Conservation (phyloP, 2,113 vertebrate species). For the Garra rufa region DNA sequence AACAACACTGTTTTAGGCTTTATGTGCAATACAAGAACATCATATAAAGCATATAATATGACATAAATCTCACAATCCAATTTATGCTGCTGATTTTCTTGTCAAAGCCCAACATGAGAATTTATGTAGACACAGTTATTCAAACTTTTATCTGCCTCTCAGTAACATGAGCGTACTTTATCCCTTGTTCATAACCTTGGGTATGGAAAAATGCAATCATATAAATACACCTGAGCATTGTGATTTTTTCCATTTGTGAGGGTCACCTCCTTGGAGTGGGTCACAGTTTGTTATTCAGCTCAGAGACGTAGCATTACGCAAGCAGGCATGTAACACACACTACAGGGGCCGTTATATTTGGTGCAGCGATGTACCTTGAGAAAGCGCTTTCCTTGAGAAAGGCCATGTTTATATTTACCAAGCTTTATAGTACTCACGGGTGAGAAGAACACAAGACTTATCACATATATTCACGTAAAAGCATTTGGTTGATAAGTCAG, state of each 20-base stretch:
- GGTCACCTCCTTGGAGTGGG: conserved; percentile 8
- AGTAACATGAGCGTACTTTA: conserved; percentile 1
- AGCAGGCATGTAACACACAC: background rate
- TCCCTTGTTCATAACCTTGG: conserved; percentile 38
- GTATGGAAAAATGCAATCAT: conserved; percentile 11
- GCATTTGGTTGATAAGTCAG: conserved; percentile 5
- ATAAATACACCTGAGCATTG: conserved; percentile 17
- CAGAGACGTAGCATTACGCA: conserved; percentile 9
- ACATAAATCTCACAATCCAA: conserved; percentile 2
- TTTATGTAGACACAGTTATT: conserved; percentile 6
- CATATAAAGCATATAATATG: background rate
- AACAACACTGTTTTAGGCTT: background rate
- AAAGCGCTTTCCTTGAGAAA: conserved; percentile 12
- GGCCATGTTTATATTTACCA: conserved; percentile 6
- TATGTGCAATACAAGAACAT: background rate
- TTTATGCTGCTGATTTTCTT: conserved; percentile 17
- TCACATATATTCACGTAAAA: background rate
- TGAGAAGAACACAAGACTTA: conserved; percentile 30
- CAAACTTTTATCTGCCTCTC: conserved; percentile 12
- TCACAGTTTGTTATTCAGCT: conserved; percentile 32
- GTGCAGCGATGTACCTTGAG: background rate
- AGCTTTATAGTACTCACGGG: background rate
- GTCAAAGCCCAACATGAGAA: background rate
- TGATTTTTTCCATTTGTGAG: conserved; percentile 17
- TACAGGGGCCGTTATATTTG: background rate